phyloP scores from a whole-genome alignment of 2,113 vertebrate genomes.

The Suncus etruscus region DNA sequence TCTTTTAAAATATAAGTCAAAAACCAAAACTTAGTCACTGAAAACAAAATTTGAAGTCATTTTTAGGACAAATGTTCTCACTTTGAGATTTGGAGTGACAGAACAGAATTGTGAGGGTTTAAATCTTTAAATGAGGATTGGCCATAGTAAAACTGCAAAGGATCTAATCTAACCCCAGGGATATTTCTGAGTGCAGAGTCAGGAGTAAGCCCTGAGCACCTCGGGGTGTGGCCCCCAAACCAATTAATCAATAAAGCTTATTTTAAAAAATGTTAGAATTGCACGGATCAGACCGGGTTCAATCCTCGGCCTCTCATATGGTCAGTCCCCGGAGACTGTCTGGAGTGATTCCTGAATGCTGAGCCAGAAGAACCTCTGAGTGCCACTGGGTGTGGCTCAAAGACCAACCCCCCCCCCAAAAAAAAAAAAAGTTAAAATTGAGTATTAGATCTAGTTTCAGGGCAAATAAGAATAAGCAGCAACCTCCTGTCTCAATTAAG shows the following conservation, averaged over 20 bases:
- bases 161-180: too few relatives aligned
- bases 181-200: too few relatives aligned
- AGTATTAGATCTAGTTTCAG: not conserved
- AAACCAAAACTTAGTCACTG: not conserved
- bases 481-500: not conserved
- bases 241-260: too few relatives aligned
- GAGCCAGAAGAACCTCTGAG: too few relatives aligned
- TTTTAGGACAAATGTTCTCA: not conserved
- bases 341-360: too few relatives aligned
- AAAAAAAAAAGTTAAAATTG: not conserved
- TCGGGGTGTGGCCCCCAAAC: too few relatives aligned
- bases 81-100: not conserved
- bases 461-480: not conserved
- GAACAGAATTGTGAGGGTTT: not conserved
- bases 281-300: too few relatives aligned
- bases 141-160: not conserved
- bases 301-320: too few relatives aligned
- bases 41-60: not conserved
- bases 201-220: too few relatives aligned
- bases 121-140: not conserved
- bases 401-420: too few relatives aligned
- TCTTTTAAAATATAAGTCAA: conserved; percentile 23
- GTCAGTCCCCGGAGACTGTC: too few relatives aligned
- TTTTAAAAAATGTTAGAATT: too few relatives aligned
- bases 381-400: not conserved